Base-by-base conservation (phyloP, 2,888 invertebrate genomes). In the Nesidiocoris tenuis region DNA sequence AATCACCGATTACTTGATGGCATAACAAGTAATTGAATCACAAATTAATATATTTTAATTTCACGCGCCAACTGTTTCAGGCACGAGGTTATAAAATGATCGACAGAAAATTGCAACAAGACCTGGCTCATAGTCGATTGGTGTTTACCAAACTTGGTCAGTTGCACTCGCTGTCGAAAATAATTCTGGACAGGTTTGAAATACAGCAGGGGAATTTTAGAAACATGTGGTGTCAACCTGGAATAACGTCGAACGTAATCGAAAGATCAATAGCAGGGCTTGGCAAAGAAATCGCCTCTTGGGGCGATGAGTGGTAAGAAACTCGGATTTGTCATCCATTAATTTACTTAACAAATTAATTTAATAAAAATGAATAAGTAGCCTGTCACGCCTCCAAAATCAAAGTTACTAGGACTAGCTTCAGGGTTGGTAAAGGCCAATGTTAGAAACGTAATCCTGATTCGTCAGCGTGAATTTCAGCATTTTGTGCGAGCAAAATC, bases 151-250 rank as follows among this genome's bases (percentile, higher is more conserved):
- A 39, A 19, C 54, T 78, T 16, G 78, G 68, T 16, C 77, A 77
- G 16, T 78, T 75, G 61, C 78, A 78, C 23, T 75, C 78, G 1
- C 24, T 77, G 19, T 23, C 77, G 7, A 64, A 23, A n/a, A 55
- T 76, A 2, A 61, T 75, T 16, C 22, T 56, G 65, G 56, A 56
- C 7, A 64, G 65, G 17, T 56, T 55, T 16, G 63, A 64, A 55
- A n/a, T 72, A 18, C 63, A 61, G 1, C 7, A 54, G 61, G 63
- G 21, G 17, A 39, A 22, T n/a, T 72, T 72, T 16, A 21, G 63
- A 16, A 55, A 63, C 63, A 63, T 63, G 16, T 63, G 63, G 63
- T 1, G n/a, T 25, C 25, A 17, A 1, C 39, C 65, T 0, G 65
- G 21, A 39, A 18, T 18, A 5, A 39, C 65, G 24, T 39, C 16